Evolutionary conservation across 2,113 vertebrate genomes (phyloP).

Genomic region (Alligator sinensis): DNA sequence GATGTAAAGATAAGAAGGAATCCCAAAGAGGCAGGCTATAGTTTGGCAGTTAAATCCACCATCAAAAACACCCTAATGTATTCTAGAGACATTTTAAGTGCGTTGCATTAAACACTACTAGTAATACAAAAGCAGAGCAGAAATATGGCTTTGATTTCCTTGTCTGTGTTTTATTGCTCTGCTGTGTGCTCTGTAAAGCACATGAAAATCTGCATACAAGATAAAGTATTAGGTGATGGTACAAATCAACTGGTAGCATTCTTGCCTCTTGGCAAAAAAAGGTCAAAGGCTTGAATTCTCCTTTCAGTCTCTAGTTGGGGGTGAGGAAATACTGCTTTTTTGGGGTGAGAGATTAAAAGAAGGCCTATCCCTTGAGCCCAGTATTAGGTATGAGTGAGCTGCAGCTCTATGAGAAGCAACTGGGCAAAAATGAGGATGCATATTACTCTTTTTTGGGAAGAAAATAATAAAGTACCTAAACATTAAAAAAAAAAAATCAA

Average conservation of each 20-base stretch:
- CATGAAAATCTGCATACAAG: slow-evolving; percentile 30
- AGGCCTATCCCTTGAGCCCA: not conserved
- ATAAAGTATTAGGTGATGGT: slow-evolving; percentile 25
- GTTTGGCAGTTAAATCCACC: slow-evolving; percentile 62
- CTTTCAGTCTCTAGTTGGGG: slow-evolving; percentile 19
- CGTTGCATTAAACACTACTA: slow-evolving; percentile 57
- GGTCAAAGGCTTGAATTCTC: not conserved
- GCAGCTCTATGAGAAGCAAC: not conserved
- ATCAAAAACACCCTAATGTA: slow-evolving; percentile 36
- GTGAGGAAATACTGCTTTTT: slow-evolving; percentile 20
- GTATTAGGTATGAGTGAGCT: too few relatives aligned
- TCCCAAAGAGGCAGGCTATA: slow-evolving; percentile 29
- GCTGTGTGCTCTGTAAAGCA: slow-evolving; percentile 39
- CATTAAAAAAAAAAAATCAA: slow-evolving; percentile 48
- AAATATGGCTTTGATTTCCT: slow-evolving; percentile 58
- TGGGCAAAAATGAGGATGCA: slow-evolving; percentile 43
- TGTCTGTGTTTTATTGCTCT: slow-evolving; percentile 51
- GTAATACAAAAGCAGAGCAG: slow-evolving; percentile 57
- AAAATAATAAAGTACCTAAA: not conserved
- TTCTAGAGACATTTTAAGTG: slow-evolving; percentile 60
- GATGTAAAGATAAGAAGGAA: slow-evolving; percentile 33
- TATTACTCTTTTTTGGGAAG: slow-evolving; percentile 17
- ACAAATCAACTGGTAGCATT: slow-evolving; percentile 32
- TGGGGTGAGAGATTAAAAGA: slow-evolving; percentile 28
- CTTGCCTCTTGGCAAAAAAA: slow-evolving; percentile 18